Base-by-base conservation (phyloP, 30 jellyfish, hydroid and myxozoan genomes). In the Aurelia sp. region DNA sequence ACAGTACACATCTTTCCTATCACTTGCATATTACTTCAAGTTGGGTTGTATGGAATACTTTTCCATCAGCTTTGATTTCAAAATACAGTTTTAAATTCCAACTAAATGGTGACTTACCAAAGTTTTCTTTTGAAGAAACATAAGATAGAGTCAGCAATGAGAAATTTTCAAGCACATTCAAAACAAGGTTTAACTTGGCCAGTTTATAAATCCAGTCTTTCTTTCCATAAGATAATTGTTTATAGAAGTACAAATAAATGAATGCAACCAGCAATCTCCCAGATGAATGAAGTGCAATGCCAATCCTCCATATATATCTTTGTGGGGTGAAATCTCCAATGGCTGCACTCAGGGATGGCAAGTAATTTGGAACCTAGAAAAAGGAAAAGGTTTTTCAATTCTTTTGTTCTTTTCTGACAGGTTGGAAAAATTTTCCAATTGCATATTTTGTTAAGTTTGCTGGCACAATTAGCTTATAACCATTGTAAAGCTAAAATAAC, bases 321-420 rank as follows among this genome's bases (percentile, higher is more conserved):
- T 91, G 90, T 10, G 98, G 98, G 33, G 96, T 69, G 57, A 47
- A 86, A 48, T 57, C 88, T 72, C 96, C 92, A 77, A 91, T 90
- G 9, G 98, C 96, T 17, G 98, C 93, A 77, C 98, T 91, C 19
- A 91, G 80, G 15, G 98, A 91, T 31, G 98, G 98, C 38, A 91
- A 57, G 63, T 84, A 84, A 81, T 91, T 91, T 47, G 80, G 84
- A 10, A 91, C 98, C 98, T 91, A 60, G 18, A 71, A 50, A 58
- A 33, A 61, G 50, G 20, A 59, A 7, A 59, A 9, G 52, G 9
- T 9, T 44, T 44, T 12, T 44, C 55, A 44, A 38, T 4, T 5
- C 10, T 8, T 9, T 44, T 2, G 9, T 44, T 44, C 55, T 44
- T 7, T 44, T 44, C 55, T 4, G 13, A 44, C 55, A 44, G 15